Base-by-base conservation (phyloP, 2,797 vertebrate species). In the Poeciliopsis infans region DNA sequence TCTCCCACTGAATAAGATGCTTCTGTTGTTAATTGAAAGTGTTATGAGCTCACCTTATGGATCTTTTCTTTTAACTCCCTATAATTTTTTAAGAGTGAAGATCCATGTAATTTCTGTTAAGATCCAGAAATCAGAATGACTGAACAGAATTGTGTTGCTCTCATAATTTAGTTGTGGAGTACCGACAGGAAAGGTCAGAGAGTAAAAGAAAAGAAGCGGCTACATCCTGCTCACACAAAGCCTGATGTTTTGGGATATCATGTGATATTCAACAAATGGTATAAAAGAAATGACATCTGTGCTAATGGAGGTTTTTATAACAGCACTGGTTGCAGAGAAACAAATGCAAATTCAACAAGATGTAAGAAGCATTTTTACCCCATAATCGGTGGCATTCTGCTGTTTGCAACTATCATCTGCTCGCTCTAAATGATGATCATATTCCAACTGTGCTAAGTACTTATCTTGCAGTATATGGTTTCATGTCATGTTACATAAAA, bases 21-120 rank as follows among this genome's bases (percentile, higher is more conserved):
- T 85, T 72, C 71, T 83, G 80, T 85, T 79, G 61, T 66, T 88
- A 86, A 93, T 79, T 89, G 78, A 89, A 88, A 84, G 76, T 81
- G 80, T 86, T 79, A 69, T 72, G 81, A 80, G 85, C 15, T 83
- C 75, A 76, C 73, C 74, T 90, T 79, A 81, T 81, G 88, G 85
- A 80, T 43, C 69, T 46, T 68, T 51, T 36, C 72, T 28, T 80
- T 31, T 80, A 74, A 31, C 77, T 23, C 25, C 23, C 25, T 80
- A 55, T 55, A 79, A 83, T 80, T 77, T 66, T 66, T 83, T 51
- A 83, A 81, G 47, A 81, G 53, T 61, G 73, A 66, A 77, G 10
- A 49, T 25, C 41, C 11, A 0, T 86, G 83, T 85, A 74, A 69
- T 88, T 75, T 71, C 31, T 71, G 71, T 66, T 53, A 23, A 84